These are phyloP conservation scores for Colius striatus DNA, from an alignment of 2,113 vertebrate species.

Conservation along the genomic window DNA sequence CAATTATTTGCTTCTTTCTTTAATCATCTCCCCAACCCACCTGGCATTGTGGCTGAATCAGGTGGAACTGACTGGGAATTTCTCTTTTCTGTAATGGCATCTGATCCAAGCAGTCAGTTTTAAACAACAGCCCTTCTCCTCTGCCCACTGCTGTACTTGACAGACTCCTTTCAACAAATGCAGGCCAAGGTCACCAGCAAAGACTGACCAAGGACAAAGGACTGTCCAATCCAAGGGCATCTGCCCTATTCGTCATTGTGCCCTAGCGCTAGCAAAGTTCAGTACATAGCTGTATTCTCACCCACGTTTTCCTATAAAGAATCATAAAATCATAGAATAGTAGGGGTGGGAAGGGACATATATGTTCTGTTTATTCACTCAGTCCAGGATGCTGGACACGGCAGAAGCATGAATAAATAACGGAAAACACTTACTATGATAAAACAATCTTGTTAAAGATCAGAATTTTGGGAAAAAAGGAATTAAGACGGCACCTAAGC, in stretches of 20 bases:
- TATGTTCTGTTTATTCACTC: background rate
- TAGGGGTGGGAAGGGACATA: too few relatives aligned
- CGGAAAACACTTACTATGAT: background rate
- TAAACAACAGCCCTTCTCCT: conserved; percentile 34
- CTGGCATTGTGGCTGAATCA: conserved; percentile 30
- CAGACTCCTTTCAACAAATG: background rate
- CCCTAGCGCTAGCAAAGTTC: background rate
- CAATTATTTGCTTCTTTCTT: conserved; percentile 1
- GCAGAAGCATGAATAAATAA: conserved; percentile 4
- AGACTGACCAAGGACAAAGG: background rate
- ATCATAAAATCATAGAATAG: too few relatives aligned
- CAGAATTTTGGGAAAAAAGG: background rate
- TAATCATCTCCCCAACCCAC: conserved; percentile 15
- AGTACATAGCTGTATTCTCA: background rate
- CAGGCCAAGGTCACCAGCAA: conserved; percentile 44
- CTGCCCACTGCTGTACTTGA: conserved; percentile 22
- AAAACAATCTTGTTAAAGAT: background rate
- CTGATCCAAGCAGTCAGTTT: background rate
- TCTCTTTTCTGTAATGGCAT: background rate
- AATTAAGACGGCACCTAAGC: background rate
- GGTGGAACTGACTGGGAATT: background rate
- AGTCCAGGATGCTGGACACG: background rate
- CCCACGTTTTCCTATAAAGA: background rate
- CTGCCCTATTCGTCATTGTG: background rate
- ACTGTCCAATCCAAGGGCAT: background rate